Evolutionary conservation across 2,113 vertebrate species (phyloP).

Genomic region (Accipiter virgatus): DNA sequence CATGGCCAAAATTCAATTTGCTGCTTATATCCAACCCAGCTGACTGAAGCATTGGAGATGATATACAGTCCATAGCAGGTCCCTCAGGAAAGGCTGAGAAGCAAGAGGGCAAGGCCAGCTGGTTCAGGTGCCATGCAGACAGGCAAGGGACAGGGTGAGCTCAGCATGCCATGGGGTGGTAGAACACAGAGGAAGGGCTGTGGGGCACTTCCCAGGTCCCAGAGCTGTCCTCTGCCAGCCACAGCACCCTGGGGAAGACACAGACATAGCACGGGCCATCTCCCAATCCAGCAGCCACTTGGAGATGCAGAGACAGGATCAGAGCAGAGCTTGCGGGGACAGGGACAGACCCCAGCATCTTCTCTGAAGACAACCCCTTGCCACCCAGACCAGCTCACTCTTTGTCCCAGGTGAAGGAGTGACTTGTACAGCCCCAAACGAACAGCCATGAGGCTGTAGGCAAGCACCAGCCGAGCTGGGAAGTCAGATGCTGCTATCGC

Average conservation of each 20-base stretch:
- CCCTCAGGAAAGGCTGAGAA: background rate
- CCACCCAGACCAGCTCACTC: accelerated
- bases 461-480: background rate
- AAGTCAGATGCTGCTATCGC: background rate
- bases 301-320: background rate
- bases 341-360: background rate
- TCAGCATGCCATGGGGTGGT: background rate
- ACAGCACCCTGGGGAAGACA: background rate
- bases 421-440: accelerated
- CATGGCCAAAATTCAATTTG: background rate
- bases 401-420: background rate
- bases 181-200: background rate
- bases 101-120: background rate
- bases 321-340: background rate
- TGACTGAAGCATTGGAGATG: background rate
- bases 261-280: accelerated
- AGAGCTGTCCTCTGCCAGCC: background rate
- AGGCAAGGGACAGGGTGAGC: background rate
- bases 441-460: background rate
- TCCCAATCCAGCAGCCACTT: accelerated
- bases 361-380: background rate
- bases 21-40: background rate
- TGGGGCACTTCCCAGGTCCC: background rate
- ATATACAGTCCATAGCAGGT: background rate
- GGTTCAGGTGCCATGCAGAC: background rate